Evolutionary conservation across 2,888 invertebrate genomes (phyloP).

Genomic region (Cetonia aurata): DNA sequence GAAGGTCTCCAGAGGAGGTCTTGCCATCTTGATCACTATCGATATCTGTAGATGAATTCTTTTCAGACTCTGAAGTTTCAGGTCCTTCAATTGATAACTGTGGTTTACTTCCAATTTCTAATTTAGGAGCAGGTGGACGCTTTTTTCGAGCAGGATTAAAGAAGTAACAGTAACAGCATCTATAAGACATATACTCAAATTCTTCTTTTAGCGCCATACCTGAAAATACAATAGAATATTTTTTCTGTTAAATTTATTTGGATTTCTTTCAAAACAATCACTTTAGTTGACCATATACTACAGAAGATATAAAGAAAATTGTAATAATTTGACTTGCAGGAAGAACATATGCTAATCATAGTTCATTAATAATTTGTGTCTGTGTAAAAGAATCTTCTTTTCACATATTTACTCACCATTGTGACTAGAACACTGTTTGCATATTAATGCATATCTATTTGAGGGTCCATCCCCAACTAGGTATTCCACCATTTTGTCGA

Average conservation of each 20-base stretch:
- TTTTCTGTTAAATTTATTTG: not conserved
- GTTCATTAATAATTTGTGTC: too few species aligned
- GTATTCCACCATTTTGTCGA: slow-evolving; percentile 94
- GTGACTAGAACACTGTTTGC: slow-evolving; percentile 89
- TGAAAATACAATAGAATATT: slow-evolving; percentile 56
- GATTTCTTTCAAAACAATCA: too few species aligned
- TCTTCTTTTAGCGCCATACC: slow-evolving; percentile 81
- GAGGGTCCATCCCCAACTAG: slow-evolving; percentile 95
- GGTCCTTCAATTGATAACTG: slow-evolving; percentile 30
- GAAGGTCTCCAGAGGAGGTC: not conserved
- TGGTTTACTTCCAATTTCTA: slow-evolving; percentile 59
- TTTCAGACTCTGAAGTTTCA: slow-evolving; percentile 62
- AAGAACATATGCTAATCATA: too few species aligned
- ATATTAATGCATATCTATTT: slow-evolving; percentile 95
- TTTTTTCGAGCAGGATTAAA: slow-evolving; percentile 92
- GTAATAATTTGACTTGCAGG: too few species aligned
- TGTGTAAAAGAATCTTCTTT: too few species aligned
- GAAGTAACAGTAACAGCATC: slow-evolving; percentile 90
- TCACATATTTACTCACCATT: slow-evolving; percentile 77
- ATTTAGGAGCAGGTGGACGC: slow-evolving; percentile 81
- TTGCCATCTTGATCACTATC: slow-evolving; percentile 55
- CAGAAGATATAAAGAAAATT: too few species aligned
- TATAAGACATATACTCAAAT: slow-evolving; percentile 83
- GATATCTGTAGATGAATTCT: slow-evolving; percentile 55
- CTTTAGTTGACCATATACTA: too few species aligned